phyloP scores from a whole-genome alignment of 2,797 vertebrate genomes.

The Simalia tracyae region DNA sequence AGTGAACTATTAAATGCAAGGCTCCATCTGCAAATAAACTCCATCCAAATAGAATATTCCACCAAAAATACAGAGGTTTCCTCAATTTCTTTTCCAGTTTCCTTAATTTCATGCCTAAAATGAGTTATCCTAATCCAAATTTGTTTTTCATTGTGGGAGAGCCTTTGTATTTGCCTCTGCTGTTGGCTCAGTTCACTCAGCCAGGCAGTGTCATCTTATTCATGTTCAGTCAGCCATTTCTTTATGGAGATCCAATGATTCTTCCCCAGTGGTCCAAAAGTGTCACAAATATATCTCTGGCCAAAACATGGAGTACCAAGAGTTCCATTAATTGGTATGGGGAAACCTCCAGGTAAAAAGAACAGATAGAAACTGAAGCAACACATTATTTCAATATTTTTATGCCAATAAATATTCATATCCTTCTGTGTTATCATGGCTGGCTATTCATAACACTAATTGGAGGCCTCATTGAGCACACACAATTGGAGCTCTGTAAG shows the following conservation, averaged over 20 bases:
- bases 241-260: not conserved
- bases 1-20: not conserved
- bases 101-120: not conserved
- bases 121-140: not conserved
- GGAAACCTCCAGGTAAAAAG: not conserved
- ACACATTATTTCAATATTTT: not conserved
- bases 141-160: not conserved
- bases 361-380: not conserved
- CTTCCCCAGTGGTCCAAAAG: not conserved
- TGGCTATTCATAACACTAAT: not conserved
- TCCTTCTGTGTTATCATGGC: not conserved
- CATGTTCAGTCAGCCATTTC: not conserved
- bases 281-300: not conserved
- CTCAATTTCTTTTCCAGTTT: not conserved
- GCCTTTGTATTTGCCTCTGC: not conserved
- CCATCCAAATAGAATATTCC: not conserved
- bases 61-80: not conserved
- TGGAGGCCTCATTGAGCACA: not conserved
- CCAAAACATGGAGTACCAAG: not conserved
- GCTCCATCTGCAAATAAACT: not conserved
- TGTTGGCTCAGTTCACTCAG: not conserved
- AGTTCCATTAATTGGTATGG: not conserved
- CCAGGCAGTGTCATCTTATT: not conserved
- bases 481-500: not conserved
- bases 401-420: not conserved